Evolutionary conservation across 2,113 vertebrate species (phyloP).

Genomic region (Arvicanthis niloticus): DNA sequence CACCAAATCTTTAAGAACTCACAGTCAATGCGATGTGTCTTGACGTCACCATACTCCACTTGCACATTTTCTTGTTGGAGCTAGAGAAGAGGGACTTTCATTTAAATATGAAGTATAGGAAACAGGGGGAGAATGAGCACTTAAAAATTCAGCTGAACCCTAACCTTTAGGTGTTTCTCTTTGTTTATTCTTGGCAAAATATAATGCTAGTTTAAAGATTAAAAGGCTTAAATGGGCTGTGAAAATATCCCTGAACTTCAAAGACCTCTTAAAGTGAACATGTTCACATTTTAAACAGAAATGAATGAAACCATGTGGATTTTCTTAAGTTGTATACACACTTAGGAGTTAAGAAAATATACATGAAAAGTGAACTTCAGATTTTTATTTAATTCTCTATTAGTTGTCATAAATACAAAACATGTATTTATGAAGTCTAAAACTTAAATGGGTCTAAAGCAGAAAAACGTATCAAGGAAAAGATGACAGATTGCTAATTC

Average conservation of each 20-base stretch:
- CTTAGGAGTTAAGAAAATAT: conserved; percentile 58
- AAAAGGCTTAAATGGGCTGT: conserved; percentile 65
- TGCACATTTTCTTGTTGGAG: not conserved
- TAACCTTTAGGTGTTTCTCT: conserved; percentile 65
- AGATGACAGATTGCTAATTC: not conserved
- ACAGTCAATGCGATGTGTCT: not conserved
- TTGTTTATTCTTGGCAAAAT: conserved; percentile 76
- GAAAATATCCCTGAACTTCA: conserved; percentile 71
- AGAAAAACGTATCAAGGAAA: not conserved
- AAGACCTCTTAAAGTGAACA: conserved; percentile 59
- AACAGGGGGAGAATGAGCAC: not conserved
- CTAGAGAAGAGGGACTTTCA: not conserved
- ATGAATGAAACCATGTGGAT: conserved; percentile 70
- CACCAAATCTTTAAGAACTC: not conserved
- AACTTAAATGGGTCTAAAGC: conserved; percentile 29
- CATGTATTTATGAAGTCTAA: not conserved
- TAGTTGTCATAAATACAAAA: not conserved
- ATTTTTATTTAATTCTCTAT: not conserved
- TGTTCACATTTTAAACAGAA: conserved; percentile 70
- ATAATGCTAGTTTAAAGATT: conserved; percentile 53
- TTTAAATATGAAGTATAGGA: conserved; percentile 44
- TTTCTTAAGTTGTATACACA: conserved; percentile 40
- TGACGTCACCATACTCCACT: too few relatives aligned
- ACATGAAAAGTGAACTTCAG: not conserved
- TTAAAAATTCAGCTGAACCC: conserved; percentile 55